Base-by-base conservation (phyloP, 2,888 invertebrate species). In the Nymphalis c-album region DNA sequence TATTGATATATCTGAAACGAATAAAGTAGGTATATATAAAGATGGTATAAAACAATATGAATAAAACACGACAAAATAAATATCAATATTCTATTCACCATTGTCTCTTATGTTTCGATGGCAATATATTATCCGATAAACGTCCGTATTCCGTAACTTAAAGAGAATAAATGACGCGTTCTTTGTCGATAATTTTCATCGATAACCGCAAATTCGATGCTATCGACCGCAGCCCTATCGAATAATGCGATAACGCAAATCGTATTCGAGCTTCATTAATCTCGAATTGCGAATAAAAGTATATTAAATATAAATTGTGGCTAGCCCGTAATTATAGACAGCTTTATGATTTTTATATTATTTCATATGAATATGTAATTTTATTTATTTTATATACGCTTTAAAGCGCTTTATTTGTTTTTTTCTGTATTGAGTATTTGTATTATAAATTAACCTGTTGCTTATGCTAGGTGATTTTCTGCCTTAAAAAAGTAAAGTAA, bases 191-290 rank as follows among this genome's bases (percentile, higher is more conserved):
- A 69, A 69, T 64, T 64, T 71, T 64, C 67, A 73, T 75, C 73
- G 75, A 76, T 75, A 75, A 75, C 75, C 75, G 73, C 76, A 67
- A 69, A 75, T 73, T 73, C 72, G 74, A 76, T 74, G 73, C 66
- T 73, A 72, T 72, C 74, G 45, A 71, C 69, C 69, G 60, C 71
- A 67, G 55, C 62, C 60, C 67, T 71, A 67, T 71, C 62, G 62
- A 60, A 60, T 69, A 60, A 67, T 63, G 51, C 64, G 68, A 68
- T 69, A 69, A 67, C 66, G 57, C 59, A 61, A 64, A 64, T 64
- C 59, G 67, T 20, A 17, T 58, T 64, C 68, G 50, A 48, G 61
- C 60, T 59, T 53, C 48, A 71, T 69, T 71, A 69, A 71, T 66
- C 64, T 61, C 50, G 48, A 60, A 61, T 55, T n/a, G 55, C 60